Evolutionary conservation across 2,113 vertebrate genomes (phyloP), one percentile per base, ranked within the genome.

Genomic region (Saguinus midas): DNA sequence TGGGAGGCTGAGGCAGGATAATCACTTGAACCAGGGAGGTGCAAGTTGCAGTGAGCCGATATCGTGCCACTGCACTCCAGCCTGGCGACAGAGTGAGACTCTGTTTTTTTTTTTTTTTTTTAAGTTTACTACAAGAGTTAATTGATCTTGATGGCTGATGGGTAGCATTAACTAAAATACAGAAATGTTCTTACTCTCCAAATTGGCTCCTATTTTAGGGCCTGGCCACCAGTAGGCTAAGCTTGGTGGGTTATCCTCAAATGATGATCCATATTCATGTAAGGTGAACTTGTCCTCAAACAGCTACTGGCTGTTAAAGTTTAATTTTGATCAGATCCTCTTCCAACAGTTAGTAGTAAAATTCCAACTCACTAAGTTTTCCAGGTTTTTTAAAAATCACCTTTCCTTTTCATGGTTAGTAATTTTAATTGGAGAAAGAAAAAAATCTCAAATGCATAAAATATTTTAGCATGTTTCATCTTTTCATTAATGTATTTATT

Each of bases 341-440:
- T 40, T 29, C 21, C 20, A 73, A 50, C 55, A 84, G 40, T 94
- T 75, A 66, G 43, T 55, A 86, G 84, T 45, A 86, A 87, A 94
- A 82, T 32, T 37, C 40, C 3, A 45, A 90, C 45, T 93, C 55
- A 66, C 17, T 35, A 57, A 20, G 58, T 64, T 73, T 93, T 78
- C 40, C 61, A 90, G 1, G 3, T 43, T 87, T 96, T 96, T 82
- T 13, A 58, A 93, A 91, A 92, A 32, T 45, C 20, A 72, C 21
- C 76, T 91, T 93, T 84, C 18, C 35, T 78, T 91, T 35, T 75
- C 72, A 17, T 35, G 27, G 6, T 85, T 89, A 57, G 5, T 85
- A 21, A 94, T 87, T 96, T 91, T 94, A 94, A 89, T 35, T 75
- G 13, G 35, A 96, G 55, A 75, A 86, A 91, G 76, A 57, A 90